Base-by-base conservation (phyloP, 2,888 invertebrate species). In the Acrobasis repandana region DNA sequence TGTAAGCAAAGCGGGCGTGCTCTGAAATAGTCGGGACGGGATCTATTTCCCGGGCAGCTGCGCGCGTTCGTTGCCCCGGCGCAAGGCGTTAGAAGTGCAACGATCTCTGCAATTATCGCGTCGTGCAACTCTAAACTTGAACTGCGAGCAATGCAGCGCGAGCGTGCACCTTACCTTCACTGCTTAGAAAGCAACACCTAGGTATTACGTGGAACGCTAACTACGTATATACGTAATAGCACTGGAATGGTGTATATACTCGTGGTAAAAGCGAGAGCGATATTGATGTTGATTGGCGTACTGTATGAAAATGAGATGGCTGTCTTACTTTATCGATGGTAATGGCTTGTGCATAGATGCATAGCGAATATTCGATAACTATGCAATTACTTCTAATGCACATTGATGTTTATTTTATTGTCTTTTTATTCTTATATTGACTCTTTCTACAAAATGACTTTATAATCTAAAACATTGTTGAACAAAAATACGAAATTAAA, bases 1-100 rank as follows among this genome's bases (percentile, higher is more conserved):
- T 71, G 77, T 75, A 74, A 76, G 75, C 76, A 84, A 82, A 83
- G 83, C 80, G 76, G 77, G 79, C 81, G 82, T 82, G 86, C 82
- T 87, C 90, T 90, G 90, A 90, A 89, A 91, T 90, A 91, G 90
- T 90, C 87, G 79, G 79, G 88, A 86, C 87, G 87, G 88, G 90
- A 90, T 91, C 88, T 90, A 90, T 90, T 91, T 89, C 88, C 88
- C 88, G 87, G 85, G 89, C 91, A 90, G 91, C 90, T 91, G 91
- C 85, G 79, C 73, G 87, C 88, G 91, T 87, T 86, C 90, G 84
- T 90, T 91, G 90, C 90, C 89, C 91, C 83, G 79, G 74, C 80
- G 77, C 79, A 82, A 86, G 84, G 88, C 88, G 86, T 90, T 90
- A 90, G 90, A 90, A 89, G 90, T 90, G 85, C 90, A 88, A 87